A percentile compares a stretch with the other conserved stretches of the same genome.
phyloP scores from a whole-genome alignment of 2,888 invertebrate genomes.

The Tuberolachnus salignus region DNA sequence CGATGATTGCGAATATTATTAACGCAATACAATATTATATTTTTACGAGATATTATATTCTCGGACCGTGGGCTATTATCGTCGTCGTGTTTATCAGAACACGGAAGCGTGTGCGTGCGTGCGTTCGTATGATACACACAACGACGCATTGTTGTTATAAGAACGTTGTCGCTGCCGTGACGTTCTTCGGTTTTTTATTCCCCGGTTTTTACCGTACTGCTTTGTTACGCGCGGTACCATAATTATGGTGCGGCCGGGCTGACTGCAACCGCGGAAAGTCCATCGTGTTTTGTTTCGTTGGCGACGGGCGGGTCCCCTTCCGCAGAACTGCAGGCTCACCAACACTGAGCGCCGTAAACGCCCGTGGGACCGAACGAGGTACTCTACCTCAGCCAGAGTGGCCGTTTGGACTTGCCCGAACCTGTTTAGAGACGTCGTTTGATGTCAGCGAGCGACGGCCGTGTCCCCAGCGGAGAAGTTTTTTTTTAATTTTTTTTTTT shows the following conservation, averaged over 20 bases:
- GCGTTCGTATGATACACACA: background rate
- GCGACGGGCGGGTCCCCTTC: slow-evolving; percentile 1
- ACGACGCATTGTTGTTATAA: slow-evolving; percentile 35
- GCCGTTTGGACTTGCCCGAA: slow-evolving; percentile 41
- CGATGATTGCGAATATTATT: too few relatives aligned
- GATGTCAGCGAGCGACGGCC: slow-evolving; percentile 49
- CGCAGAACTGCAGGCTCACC: background rate
- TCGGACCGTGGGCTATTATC: background rate
- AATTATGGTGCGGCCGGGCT: slow-evolving; percentile 25
- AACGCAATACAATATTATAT: background rate
- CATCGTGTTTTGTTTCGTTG: slow-evolving; percentile 50
- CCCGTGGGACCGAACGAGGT: slow-evolving; percentile 26
- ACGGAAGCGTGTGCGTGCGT: slow-evolving; percentile 9
- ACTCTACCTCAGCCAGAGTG: slow-evolving; percentile 36
- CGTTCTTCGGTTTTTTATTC: background rate
- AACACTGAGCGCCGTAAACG: background rate
- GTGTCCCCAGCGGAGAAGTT: slow-evolving; percentile 54
- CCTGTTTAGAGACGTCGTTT: slow-evolving; percentile 50
- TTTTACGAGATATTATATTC: background rate
- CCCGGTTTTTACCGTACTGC: slow-evolving; percentile 33
- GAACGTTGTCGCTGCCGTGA: slow-evolving; percentile 2
- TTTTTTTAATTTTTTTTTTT: slow-evolving; percentile 11
- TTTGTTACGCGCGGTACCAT: slow-evolving; percentile 40
- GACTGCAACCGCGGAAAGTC: slow-evolving; percentile 34
- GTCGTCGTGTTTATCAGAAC: slow-evolving; percentile 26